Evolutionary conservation across 1,140 invertebrate species (phyloP), one percentile per base, ranked within the genome.

Genomic region (Aphaenogaster rudis): DNA sequence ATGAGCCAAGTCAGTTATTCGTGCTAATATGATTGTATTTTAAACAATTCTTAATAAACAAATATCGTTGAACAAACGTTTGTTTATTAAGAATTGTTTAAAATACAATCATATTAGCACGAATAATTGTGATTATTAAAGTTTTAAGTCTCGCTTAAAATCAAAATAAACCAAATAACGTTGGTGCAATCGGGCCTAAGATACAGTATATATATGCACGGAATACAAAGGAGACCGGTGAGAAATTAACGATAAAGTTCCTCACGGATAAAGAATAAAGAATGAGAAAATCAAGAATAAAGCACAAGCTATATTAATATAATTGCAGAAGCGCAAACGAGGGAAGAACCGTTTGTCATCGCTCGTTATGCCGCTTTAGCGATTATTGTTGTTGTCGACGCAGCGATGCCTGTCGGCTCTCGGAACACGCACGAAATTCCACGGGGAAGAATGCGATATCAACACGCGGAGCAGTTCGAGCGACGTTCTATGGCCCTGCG

Each of bases 361-460:
- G 9, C 59, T 59, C 8, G 48, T 67, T 17, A 9, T 64, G 15
- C 9, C 48, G 17, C 13, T 45, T 11, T 76, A 36, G 39, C 42
- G 52, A 82, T 72, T 61, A 48, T 48, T 82, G 28, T 74, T 84
- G 45, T 61, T 33, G 36, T 74, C 28, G 17, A 61, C 69, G 80
- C 42, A 74, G 42, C 54, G 39, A n/a, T 69, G 21, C 33, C 11
- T 50, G 11, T 9, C 61, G 61, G 33, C 67, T 59, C 13, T 72
- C 39, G 33, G 13, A 33, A 52, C 61, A 36, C 33, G 42, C n/a
- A 50, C 13, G 11, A 69, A 57, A 66, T 66, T 50, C 33, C 69
- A 67, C 39, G 11, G 36, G n/a, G 13, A 74, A 39, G 80, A 84
- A 84, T 84, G 80, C 69, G 80, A 76, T 17, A 82, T 84, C 80